Evolutionary conservation across 2,888 invertebrate species (phyloP).

Genomic region (Erebia palarica): DNA sequence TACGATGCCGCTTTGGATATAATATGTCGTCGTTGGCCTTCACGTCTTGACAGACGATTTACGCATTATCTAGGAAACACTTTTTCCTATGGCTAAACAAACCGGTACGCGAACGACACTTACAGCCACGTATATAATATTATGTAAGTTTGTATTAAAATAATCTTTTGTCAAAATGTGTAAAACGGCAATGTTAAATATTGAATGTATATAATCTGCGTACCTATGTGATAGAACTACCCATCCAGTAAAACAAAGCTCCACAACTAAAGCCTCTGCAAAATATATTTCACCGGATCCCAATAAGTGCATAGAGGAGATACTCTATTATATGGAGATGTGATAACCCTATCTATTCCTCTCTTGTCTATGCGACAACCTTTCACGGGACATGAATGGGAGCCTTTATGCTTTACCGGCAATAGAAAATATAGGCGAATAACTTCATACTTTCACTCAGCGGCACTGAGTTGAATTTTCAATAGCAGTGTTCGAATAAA

Average conservation of each 20-base stretch:
- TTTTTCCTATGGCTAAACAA: too few relatives aligned
- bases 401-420: slow-evolving; percentile 66
- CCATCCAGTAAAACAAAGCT: background rate
- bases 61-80: too few relatives aligned
- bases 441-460: slow-evolving; percentile 22
- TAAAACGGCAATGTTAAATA: too few relatives aligned
- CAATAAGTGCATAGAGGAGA: slow-evolving; percentile 13
- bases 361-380: slow-evolving; percentile 72
- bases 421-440: slow-evolving; percentile 49
- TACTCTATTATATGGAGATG: slow-evolving; percentile 25
- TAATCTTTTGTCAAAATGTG: too few relatives aligned
- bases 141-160: too few relatives aligned
- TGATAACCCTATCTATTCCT: slow-evolving; percentile 41
- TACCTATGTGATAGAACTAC: background rate
- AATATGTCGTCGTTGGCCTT: too few relatives aligned
- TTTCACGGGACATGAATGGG: slow-evolving; percentile 72
- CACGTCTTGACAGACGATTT: too few relatives aligned
- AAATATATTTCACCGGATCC: slow-evolving; percentile 20
- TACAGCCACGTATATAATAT: too few relatives aligned
- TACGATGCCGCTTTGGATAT: too few relatives aligned
- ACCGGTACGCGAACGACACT: too few relatives aligned
- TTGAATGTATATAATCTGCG: too few relatives aligned
- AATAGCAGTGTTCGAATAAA: slow-evolving; percentile 32
- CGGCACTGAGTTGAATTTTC: slow-evolving; percentile 46
- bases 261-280: slow-evolving; percentile 7